Base-by-base conservation (phyloP, 1,140 invertebrate genomes). In the Philaenus spumarius region DNA sequence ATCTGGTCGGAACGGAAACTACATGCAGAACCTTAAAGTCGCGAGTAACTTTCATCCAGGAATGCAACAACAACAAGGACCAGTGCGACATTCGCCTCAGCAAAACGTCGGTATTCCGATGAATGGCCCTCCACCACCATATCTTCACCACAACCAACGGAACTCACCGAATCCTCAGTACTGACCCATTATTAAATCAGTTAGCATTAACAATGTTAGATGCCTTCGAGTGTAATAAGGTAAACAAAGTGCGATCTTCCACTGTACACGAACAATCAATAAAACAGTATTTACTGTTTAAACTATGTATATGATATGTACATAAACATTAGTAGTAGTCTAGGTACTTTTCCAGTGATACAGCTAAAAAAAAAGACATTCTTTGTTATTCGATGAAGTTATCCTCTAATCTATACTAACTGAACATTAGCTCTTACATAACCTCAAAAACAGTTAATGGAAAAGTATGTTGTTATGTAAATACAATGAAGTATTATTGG, bases 191-290 rank as follows among this genome's bases (percentile, higher is more conserved):
- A 54, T 55, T 12, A 61, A 61, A 30, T 61, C 60, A 1, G 57
- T 61, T 37, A 56, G 53, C 26, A 55, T 55, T 14, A 61, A 56
- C 40, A 62, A 59, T 52, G 60, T 58, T 12, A 37, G 60, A 22
- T 57, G 60, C 39, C 51, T 62, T 14, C 47, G 56, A 56, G 55
- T 62, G 58, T 62, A 19, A 54, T 20, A n/a, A 20, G 7, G 7
- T 9, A 9, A 9, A n/a, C 35, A 9, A 37, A 37, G 7, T 37
- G n/a, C 35, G 35, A 37, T 37, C n/a, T 7, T 37, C 7, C 35
- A 37, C n/a, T 37, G 35, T 37, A 37, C n/a, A n/a, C n/a, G n/a
- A n/a, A n/a, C n/a, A n/a, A n/a, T n/a, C n/a, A n/a, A n/a, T n/a
- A n/a, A n/a, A n/a, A n/a, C n/a, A n/a, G n/a, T n/a, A n/a, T n/a